A percentile compares a stretch with the other conserved stretches of the same genome.
phyloP scores from a whole-genome alignment of 2,113 vertebrate genomes.

The Hylia prasina region DNA sequence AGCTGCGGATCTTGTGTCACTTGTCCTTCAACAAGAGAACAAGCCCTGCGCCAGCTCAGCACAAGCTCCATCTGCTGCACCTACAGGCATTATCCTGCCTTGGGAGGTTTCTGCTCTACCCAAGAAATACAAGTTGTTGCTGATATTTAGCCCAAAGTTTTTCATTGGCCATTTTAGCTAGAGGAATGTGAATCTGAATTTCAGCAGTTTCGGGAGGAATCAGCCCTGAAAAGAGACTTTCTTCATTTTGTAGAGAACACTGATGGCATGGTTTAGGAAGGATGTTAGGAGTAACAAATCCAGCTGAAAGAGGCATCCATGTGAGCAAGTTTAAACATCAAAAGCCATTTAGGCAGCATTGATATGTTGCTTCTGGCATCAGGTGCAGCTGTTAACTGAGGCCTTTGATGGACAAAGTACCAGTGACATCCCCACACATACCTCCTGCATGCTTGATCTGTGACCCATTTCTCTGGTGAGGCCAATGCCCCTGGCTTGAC shows the following conservation, averaged over 20 bases:
- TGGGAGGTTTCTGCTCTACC: not conserved
- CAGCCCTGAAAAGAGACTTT: not conserved
- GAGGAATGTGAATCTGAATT: not conserved
- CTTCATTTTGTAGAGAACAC: not conserved
- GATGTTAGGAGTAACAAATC: not conserved
- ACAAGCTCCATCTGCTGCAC: not conserved
- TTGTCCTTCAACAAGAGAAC: not conserved
- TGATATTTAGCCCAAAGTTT: not conserved
- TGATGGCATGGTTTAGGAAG: not conserved
- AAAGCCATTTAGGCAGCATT: not conserved
- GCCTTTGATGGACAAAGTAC: not conserved
- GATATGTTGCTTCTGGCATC: not conserved
- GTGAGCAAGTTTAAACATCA: not conserved
- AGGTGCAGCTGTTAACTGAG: not conserved
- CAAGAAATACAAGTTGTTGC: not conserved
- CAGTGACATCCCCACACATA: not conserved
- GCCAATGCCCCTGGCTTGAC: not conserved
- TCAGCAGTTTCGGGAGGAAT: not conserved
- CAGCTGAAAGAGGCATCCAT: not conserved
- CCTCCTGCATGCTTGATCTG: not conserved
- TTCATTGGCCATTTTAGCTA: not conserved
- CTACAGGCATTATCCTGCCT: not conserved
- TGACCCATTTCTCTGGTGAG: not conserved
- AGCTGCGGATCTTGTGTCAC: not conserved
- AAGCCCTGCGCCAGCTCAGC: not conserved